Percentiles rank a stretch among this genome's conserved stretches.
These are phyloP conservation scores for Temnothorax unifasciatus DNA, from an alignment of 2,888 invertebrate species.

Conservation along the genomic window DNA sequence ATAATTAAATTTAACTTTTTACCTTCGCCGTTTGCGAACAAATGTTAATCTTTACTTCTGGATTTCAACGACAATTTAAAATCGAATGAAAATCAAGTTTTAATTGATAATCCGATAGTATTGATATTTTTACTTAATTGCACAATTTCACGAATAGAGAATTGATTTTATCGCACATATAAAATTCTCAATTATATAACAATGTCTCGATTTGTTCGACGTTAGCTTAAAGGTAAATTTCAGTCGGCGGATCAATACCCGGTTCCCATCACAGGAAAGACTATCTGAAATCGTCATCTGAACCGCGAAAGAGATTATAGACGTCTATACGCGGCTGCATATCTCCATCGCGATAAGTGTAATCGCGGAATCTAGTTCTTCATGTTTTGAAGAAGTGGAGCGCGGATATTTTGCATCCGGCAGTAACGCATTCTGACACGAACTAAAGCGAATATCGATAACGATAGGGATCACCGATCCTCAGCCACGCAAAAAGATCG, in stretches of 20 bases:
- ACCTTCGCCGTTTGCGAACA: neutral
- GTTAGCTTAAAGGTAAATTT: conserved; percentile 54
- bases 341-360: conserved; percentile 55
- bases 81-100: neutral
- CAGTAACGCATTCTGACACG: conserved; percentile 52
- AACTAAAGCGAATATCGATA: conserved; percentile 56
- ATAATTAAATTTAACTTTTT: neutral
- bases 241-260: conserved; percentile 53
- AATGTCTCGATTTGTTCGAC: conserved; percentile 33
- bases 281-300: conserved; percentile 62
- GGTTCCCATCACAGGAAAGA: conserved; percentile 54
- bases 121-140: conserved; percentile 12
- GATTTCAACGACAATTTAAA: neutral
- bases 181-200: conserved; percentile 27
- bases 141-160: conserved; percentile 1
- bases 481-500: conserved; percentile 42
- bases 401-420: conserved; percentile 57
- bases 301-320: conserved; percentile 60
- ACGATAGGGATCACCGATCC: conserved; percentile 51
- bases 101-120: neutral
- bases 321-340: conserved; percentile 52
- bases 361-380: conserved; percentile 56
- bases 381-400: conserved; percentile 59
- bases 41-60: neutral
- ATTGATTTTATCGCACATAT: neutral